These are phyloP conservation scores for Brachyhypopomus occidentalis DNA, from an alignment of 2,113 vertebrate species.

Conservation along the genomic window DNA sequence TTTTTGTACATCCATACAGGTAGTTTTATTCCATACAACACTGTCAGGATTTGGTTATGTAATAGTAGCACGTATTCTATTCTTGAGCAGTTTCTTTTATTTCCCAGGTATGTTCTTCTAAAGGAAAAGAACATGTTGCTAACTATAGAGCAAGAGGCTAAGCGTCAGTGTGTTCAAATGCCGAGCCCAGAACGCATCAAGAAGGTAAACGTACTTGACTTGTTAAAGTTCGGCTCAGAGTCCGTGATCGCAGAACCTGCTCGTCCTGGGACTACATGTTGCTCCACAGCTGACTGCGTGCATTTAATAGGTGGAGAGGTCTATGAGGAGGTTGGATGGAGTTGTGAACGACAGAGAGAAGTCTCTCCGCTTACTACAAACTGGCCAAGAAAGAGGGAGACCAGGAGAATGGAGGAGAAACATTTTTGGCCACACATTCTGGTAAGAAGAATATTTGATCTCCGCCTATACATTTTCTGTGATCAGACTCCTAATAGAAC, in stretches of 20 bases:
- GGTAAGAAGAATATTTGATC: conserved; percentile 71
- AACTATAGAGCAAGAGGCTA: conserved; percentile 90
- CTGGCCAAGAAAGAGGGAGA: conserved; percentile 84
- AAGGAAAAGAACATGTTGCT: conserved; percentile 97
- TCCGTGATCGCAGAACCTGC: too few species aligned
- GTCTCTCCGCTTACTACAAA: conserved; percentile 89
- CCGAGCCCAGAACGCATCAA: conserved; percentile 89
- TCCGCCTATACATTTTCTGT: neutral
- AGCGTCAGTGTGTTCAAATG: conserved; percentile 82
- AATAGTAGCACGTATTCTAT: neutral
- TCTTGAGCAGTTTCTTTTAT: conserved; percentile 20
- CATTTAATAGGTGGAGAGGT: conserved; percentile 78
- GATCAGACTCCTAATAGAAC: neutral
- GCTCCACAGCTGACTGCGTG: neutral
- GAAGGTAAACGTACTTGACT: conserved; percentile 77
- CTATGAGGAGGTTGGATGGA: conserved; percentile 84
- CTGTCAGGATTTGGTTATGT: too few species aligned
- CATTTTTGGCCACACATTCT: conserved; percentile 83
- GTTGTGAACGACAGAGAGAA: conserved; percentile 87
- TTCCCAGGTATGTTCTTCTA: conserved; percentile 89
- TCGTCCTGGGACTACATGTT: neutral
- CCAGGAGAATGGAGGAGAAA: conserved; percentile 90
- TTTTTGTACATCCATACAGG: too few species aligned
- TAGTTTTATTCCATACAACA: too few species aligned
- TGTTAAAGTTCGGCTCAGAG: too few species aligned